Conservation (phyloP, 1,140 invertebrate genomes). For the Dendroctonus valens region DNA sequence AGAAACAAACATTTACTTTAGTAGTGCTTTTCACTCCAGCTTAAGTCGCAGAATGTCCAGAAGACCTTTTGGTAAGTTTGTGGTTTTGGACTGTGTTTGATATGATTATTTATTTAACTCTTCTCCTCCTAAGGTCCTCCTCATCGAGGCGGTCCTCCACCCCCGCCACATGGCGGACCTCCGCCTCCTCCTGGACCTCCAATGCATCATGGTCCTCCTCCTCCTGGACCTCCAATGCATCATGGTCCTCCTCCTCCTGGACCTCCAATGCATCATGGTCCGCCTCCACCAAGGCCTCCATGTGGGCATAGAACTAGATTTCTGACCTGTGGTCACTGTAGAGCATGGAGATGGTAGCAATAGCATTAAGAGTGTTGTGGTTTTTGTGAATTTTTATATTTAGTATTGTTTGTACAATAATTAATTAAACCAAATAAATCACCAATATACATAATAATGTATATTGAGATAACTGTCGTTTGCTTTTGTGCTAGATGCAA, state of each 20-base stretch:
- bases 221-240: not conserved
- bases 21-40: too few species aligned
- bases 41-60: too few species aligned
- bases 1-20: too few species aligned
- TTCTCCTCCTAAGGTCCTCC: too few species aligned
- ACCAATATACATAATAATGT: not conserved
- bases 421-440: not conserved
- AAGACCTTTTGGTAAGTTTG: too few species aligned
- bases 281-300: not conserved
- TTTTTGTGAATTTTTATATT: not conserved
- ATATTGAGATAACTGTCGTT: not conserved
- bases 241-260: not conserved
- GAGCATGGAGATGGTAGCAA: not conserved
- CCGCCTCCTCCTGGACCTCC: not conserved
- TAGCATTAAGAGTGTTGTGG: not conserved
- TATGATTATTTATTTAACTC: too few species aligned
- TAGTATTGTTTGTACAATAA: not conserved
- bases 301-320: conserved; percentile 4
- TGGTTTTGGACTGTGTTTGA: too few species aligned
- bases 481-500: not conserved
- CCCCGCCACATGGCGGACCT: not conserved
- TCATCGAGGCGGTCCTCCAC: too few species aligned
- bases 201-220: not conserved
- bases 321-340: not conserved
- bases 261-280: too few species aligned